Percentiles rank a stretch among this genome's conserved stretches.
These are phyloP conservation scores for Heterodera schachtii DNA, from an alignment of 1,140 invertebrate species.

Conservation along the genomic window DNA sequence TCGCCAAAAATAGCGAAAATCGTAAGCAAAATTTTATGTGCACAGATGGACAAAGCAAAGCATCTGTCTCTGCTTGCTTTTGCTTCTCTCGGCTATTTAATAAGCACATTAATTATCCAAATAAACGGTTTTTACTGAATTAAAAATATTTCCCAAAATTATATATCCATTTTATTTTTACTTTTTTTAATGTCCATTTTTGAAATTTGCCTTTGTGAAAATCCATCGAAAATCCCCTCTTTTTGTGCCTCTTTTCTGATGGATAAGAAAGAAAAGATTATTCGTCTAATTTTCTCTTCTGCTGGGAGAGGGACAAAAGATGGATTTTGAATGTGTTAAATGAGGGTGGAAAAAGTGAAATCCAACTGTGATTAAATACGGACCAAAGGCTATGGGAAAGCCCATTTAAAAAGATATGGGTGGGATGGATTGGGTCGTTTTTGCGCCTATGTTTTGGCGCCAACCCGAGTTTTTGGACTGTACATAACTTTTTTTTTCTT, in stretches of 20 bases:
- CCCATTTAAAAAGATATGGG: no score
- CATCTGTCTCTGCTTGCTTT: not conserved
- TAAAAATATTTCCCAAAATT: not conserved
- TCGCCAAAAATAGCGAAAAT: not conserved
- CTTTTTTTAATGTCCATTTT: not conserved
- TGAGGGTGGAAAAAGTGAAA: not conserved
- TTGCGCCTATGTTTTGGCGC: no score
- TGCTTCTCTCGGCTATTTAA: not conserved
- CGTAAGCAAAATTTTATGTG: not conserved
- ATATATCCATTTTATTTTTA: not conserved
- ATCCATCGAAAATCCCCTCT: not conserved
- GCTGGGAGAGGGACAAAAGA: not conserved
- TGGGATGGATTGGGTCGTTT: no score
- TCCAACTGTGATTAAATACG: no score
- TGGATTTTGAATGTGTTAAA: not conserved
- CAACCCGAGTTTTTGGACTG: no score
- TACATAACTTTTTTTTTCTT: no score
- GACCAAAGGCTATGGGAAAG: no score
- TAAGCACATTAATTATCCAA: not conserved
- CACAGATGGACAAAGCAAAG: not conserved
- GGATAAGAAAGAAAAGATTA: not conserved
- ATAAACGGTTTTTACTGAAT: not conserved
- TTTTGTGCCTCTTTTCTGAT: no score
- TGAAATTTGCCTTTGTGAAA: not conserved
- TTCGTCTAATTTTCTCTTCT: not conserved